A percentile compares a stretch with the other conserved stretches of the same genome.
Evolutionary conservation across 2,888 invertebrate genomes (phyloP).

Genomic region (Pedicia rivosa): DNA sequence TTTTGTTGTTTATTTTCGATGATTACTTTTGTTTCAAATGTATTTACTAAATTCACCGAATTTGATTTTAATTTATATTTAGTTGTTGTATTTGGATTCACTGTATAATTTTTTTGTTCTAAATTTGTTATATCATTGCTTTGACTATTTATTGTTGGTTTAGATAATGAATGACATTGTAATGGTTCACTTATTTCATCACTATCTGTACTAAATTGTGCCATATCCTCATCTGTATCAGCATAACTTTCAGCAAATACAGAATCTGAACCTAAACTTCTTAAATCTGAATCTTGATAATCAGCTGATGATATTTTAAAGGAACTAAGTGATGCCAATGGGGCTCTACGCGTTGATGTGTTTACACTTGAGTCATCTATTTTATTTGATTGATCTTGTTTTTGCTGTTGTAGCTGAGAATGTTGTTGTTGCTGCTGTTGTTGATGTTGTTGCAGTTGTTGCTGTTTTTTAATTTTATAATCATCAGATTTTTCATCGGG

Average conservation of each 20-base stretch:
- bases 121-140: slow-evolving; percentile 9
- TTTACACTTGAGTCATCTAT: slow-evolving; percentile 19
- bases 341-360: slow-evolving; percentile 40
- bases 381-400: slow-evolving; percentile 21
- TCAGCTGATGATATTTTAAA: slow-evolving; percentile 52
- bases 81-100: slow-evolving; percentile 3
- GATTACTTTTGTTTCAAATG: slow-evolving; percentile 8
- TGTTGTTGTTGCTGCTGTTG: slow-evolving; percentile 9
- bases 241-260: slow-evolving; percentile 56
- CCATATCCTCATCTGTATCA: slow-evolving; percentile 73
- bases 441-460: slow-evolving; percentile 10
- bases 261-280: slow-evolving; percentile 60
- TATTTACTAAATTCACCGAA: slow-evolving; percentile 3
- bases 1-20: slow-evolving; percentile 9
- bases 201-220: slow-evolving; percentile 71
- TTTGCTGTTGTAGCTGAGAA: slow-evolving; percentile 6
- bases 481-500: slow-evolving; percentile 1
- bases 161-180: too few species aligned
- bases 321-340: slow-evolving; percentile 66
- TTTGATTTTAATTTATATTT: slow-evolving; percentile 4
- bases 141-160: not conserved
- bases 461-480: not conserved
- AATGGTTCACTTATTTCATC: slow-evolving; percentile 38
- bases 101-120: slow-evolving; percentile 5
- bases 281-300: slow-evolving; percentile 51